These are phyloP conservation scores for Zaprionus obscuricornis DNA, from an alignment of 2,888 invertebrate genomes.

Conservation along the genomic window DNA sequence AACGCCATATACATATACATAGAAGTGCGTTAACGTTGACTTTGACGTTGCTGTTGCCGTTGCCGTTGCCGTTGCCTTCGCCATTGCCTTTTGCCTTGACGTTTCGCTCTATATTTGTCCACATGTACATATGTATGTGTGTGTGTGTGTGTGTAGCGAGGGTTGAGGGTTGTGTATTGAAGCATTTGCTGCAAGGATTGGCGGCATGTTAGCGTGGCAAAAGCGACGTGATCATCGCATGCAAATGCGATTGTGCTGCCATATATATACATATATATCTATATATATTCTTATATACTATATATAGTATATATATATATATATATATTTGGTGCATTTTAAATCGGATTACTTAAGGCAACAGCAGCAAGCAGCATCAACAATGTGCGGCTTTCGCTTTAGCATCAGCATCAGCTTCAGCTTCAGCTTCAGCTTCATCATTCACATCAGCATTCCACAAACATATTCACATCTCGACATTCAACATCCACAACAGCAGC, in stretches of 20 bases:
- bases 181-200: not conserved
- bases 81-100: too few relatives aligned
- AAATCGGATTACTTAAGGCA: constrained; percentile 74
- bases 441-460: too few relatives aligned
- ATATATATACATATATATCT: too few relatives aligned
- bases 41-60: not conserved
- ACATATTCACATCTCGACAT: too few relatives aligned
- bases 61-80: not conserved
- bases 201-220: constrained; percentile 7
- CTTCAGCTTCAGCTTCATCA: not conserved
- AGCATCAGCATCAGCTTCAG: not conserved
- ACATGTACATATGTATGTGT: too few relatives aligned
- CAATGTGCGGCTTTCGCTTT: constrained; percentile 46
- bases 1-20: constrained; percentile 1
- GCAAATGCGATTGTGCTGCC: constrained; percentile 67
- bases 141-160: not conserved
- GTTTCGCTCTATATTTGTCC: too few relatives aligned
- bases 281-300: not conserved
- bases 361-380: constrained; percentile 39
- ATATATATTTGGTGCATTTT: constrained; percentile 68
- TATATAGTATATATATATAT: constrained; percentile 16
- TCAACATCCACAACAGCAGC: too few relatives aligned
- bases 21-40: constrained; percentile 12
- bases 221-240: constrained; percentile 65
- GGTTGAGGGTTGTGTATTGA: not conserved